phyloP scores from a whole-genome alignment of 2,888 invertebrate species.

The Sussaba pulchella region DNA sequence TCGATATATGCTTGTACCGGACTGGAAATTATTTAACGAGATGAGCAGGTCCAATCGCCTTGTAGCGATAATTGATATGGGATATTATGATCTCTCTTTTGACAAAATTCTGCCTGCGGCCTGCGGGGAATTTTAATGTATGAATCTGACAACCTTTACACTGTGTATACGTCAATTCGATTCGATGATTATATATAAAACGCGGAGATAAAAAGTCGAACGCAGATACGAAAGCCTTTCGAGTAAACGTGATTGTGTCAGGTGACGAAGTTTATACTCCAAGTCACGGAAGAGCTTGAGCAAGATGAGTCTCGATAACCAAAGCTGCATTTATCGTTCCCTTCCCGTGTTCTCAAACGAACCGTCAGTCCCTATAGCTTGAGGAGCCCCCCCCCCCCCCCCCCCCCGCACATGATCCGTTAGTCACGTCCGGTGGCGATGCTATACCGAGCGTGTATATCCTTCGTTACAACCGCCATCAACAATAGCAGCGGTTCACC shows the following conservation, averaged over 20 bases:
- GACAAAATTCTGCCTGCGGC: too few species aligned
- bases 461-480: slow-evolving; percentile 11
- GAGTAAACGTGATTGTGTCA: slow-evolving; percentile 7
- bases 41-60: too few species aligned
- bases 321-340: not conserved
- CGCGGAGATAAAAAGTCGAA: too few species aligned
- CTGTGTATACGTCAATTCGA: too few species aligned
- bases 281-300: slow-evolving; percentile 26
- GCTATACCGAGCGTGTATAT: slow-evolving; percentile 25
- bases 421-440: slow-evolving; percentile 47
- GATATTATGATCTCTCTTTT: too few species aligned
- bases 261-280: slow-evolving; percentile 25
- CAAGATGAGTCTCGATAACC: slow-evolving; percentile 10
- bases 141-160: too few species aligned
- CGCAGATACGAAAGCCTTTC: not conserved
- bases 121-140: too few species aligned
- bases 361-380: not conserved
- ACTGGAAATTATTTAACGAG: too few species aligned
- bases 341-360: slow-evolving; percentile 20
- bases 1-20: too few species aligned
- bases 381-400: slow-evolving; percentile 15
- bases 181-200: too few species aligned
- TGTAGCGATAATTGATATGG: too few species aligned
- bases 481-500: slow-evolving; percentile 48
- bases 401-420: slow-evolving; percentile 33